These are phyloP conservation scores for Channallabes apus DNA, from an alignment of 2,797 vertebrate genomes.

Conservation along the genomic window DNA sequence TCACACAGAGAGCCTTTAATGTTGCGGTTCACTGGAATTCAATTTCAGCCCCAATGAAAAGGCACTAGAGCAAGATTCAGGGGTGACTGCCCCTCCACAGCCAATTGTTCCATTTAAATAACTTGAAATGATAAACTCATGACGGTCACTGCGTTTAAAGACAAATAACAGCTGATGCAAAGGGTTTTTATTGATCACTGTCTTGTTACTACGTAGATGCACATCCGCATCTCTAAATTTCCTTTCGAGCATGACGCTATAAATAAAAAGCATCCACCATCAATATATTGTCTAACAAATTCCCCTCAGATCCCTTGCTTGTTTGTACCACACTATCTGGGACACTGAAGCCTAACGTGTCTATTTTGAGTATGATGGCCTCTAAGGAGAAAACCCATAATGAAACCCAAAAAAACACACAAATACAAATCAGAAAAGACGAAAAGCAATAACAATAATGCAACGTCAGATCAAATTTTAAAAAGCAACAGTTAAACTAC, in stretches of 20 bases:
- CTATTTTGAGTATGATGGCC: not conserved
- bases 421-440: not conserved
- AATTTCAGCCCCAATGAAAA: slow-evolving; percentile 27
- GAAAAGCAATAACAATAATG: not conserved
- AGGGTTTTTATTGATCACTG: not conserved
- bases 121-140: not conserved
- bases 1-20: slow-evolving; percentile 8
- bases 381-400: not conserved
- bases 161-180: not conserved
- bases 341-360: not conserved
- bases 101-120: slow-evolving; percentile 30
- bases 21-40: slow-evolving; percentile 39
- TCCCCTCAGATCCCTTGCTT: not conserved
- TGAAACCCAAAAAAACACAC: not conserved
- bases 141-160: not conserved
- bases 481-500: not conserved
- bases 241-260: not conserved
- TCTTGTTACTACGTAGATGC: not conserved
- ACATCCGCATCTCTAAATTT: not conserved
- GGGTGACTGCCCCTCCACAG: slow-evolving; percentile 22
- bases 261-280: not conserved
- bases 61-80: slow-evolving; percentile 30
- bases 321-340: not conserved
- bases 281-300: not conserved
- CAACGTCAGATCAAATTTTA: not conserved